Percentiles rank a stretch among this genome's conserved stretches.
Conservation (phyloP, 2,113 vertebrate species). For the Ptychochromis oligacanthus region DNA sequence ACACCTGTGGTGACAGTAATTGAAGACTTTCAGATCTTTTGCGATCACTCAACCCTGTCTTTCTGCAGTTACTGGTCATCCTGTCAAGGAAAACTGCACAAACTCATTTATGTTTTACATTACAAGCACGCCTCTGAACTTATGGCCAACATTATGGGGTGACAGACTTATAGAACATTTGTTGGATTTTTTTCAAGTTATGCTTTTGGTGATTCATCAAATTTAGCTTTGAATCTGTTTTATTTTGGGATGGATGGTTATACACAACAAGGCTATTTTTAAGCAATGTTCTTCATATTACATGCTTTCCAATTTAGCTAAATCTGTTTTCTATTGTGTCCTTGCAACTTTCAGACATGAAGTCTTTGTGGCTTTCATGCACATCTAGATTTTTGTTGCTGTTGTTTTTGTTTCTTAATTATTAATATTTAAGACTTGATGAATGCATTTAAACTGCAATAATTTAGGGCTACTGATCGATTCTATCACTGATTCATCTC, state of each 20-base stretch:
- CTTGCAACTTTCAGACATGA: not conserved
- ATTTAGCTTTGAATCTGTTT: not conserved
- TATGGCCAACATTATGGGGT: not conserved
- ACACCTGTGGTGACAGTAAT: slow-evolving; percentile 67
- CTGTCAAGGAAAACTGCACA: not conserved
- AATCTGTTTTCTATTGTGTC: not conserved
- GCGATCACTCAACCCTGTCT: slow-evolving; percentile 28
- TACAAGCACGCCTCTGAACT: slow-evolving; percentile 2
- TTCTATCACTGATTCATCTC: not conserved
- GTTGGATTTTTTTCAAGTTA: not conserved
- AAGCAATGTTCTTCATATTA: slow-evolving; percentile 1
- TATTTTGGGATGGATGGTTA: slow-evolving; percentile 1
- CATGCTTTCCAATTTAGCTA: not conserved
- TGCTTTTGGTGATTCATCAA: not conserved
- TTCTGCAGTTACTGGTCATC: slow-evolving; percentile 31
- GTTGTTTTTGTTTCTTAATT: not conserved
- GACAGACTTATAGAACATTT: not conserved
- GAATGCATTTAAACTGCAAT: not conserved
- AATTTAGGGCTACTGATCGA: not conserved
- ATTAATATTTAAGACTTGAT: not conserved
- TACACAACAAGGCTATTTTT: slow-evolving; percentile 22
- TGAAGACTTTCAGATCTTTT: slow-evolving; percentile 68
- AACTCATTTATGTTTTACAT: slow-evolving; percentile 7
- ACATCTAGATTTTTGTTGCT: not conserved
- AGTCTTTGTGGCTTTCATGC: not conserved